phyloP scores from a whole-genome alignment of 2,888 invertebrate genomes.

The Candidula unifasciata region DNA sequence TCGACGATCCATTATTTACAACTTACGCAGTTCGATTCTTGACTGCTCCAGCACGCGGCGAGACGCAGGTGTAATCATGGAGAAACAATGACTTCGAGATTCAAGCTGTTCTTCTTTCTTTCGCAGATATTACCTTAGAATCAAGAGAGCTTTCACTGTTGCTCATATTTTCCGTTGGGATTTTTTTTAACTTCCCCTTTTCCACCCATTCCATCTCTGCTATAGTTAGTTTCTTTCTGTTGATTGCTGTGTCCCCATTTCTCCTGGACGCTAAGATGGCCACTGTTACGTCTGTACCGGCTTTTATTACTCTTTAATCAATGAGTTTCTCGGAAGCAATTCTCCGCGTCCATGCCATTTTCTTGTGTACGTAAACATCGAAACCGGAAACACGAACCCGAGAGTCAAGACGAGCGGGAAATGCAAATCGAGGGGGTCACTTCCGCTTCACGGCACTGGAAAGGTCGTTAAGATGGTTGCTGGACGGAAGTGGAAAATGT shows the following conservation, averaged over 20 bases:
- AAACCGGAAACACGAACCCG: slow-evolving; percentile 36
- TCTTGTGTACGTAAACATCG: slow-evolving; percentile 38
- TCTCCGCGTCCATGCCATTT: not conserved
- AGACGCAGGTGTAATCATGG: not conserved
- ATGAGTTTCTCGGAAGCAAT: slow-evolving; percentile 18
- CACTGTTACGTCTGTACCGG: not conserved
- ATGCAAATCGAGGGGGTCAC: slow-evolving; percentile 46
- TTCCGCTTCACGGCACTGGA: slow-evolving; percentile 32
- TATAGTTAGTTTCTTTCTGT: not conserved
- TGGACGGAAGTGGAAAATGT: slow-evolving; percentile 15
- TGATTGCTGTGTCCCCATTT: slow-evolving; percentile 10
- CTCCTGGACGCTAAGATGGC: slow-evolving; percentile 14
- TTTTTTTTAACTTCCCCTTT: not conserved
- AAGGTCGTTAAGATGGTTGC: slow-evolving; percentile 28
- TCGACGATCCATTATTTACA: not conserved
- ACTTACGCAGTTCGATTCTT: not conserved
- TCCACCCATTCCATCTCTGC: not conserved
- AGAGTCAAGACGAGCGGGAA: slow-evolving; percentile 46
- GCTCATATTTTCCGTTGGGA: not conserved
- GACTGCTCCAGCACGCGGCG: not conserved
- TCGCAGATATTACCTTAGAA: not conserved
- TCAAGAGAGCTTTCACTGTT: not conserved
- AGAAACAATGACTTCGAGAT: not conserved
- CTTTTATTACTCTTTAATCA: slow-evolving; percentile 28
- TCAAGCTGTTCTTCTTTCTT: not conserved